Percentiles rank a stretch among this genome's conserved stretches.
Conservation (phyloP, 2,113 vertebrate genomes). For the Hepsetus odoe region DNA sequence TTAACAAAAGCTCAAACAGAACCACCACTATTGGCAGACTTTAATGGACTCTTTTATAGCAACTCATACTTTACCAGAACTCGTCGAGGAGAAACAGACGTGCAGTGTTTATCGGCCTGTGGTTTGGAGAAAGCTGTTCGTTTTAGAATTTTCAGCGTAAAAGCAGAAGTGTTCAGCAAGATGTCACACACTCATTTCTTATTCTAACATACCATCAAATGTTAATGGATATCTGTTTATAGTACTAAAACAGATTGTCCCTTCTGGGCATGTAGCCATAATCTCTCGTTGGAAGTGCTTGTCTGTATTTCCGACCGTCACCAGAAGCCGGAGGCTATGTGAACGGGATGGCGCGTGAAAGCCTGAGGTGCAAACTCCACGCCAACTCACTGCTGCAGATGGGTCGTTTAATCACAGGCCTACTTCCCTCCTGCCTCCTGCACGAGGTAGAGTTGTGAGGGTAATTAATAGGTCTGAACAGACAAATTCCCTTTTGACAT, state of each 20-base stretch:
- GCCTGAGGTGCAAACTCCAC: neutral
- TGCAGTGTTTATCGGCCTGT: too few species aligned
- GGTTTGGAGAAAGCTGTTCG: too few species aligned
- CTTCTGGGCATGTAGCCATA: neutral
- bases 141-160: too few species aligned
- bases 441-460: conserved; percentile 22
- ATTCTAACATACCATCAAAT: neutral
- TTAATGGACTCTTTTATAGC: too few species aligned
- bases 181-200: neutral
- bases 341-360: neutral
- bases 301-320: neutral
- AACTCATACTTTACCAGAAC: too few species aligned
- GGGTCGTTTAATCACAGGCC: conserved; percentile 27
- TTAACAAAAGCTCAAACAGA: too few species aligned
- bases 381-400: neutral
- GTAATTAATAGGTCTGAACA: conserved; percentile 63
- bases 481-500: conserved; percentile 54
- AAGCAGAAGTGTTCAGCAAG: neutral
- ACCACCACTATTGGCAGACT: too few species aligned
- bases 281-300: neutral
- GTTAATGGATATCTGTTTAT: neutral
- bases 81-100: too few species aligned
- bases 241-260: neutral
- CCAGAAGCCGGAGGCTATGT: neutral
- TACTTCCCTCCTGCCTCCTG: conserved; percentile 39